phyloP scores from a whole-genome alignment of 2,113 vertebrate genomes.

The Caracal caracal region DNA sequence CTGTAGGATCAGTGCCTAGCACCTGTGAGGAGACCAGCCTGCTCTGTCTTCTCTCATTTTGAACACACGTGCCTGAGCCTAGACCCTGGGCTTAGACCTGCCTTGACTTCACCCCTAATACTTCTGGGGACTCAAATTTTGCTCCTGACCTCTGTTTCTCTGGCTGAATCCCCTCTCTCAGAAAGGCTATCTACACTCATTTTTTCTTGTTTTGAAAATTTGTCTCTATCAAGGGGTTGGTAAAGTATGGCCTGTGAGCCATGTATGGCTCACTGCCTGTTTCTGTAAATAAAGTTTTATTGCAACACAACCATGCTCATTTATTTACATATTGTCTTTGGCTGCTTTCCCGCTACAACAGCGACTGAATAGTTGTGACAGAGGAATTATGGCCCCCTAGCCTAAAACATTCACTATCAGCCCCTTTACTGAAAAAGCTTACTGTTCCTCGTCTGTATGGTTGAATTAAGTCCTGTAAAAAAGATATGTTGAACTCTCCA shows the following conservation, averaged over 20 bases:
- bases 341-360: not conserved
- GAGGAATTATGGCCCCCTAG: not conserved
- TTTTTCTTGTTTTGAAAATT: not conserved
- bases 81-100: not conserved
- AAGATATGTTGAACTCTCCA: not conserved
- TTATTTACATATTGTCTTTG: not conserved
- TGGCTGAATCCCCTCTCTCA: not conserved
- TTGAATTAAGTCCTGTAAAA: not conserved
- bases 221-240: not conserved
- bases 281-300: conserved; percentile 21
- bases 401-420: not conserved
- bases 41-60: not conserved
- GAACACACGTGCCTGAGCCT: not conserved
- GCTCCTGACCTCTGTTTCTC: not conserved
- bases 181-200: not conserved
- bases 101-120: not conserved
- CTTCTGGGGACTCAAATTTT: not conserved
- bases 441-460: not conserved
- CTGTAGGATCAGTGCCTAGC: accelerated
- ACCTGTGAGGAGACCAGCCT: not conserved
- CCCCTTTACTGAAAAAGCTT: not conserved
- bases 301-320: not conserved
- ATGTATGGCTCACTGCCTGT: not conserved
- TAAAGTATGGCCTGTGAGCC: not conserved
- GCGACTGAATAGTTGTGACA: not conserved